Base-by-base conservation (phyloP, 2,888 invertebrate genomes). In the Caenorhabditis angaria region DNA sequence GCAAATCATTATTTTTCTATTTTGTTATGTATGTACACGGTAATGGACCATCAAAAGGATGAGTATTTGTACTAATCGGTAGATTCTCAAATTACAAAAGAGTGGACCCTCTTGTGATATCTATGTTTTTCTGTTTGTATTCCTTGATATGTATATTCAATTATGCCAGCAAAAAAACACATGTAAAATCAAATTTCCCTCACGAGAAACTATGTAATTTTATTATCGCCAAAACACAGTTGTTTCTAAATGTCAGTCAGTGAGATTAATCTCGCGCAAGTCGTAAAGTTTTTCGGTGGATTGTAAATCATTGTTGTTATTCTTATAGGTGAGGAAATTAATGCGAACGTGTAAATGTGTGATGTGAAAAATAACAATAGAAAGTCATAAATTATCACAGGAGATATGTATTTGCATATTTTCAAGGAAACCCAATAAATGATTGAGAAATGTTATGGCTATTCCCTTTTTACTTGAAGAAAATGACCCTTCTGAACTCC, bases 1-100 rank as follows among this genome's bases (percentile, higher is more conserved):
- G 78, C 59, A 86, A 85, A 56, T 10, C 8, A 61, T 20, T 18
- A 27, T 25, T 50, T 25, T 29, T 25, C 41, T 57, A 24, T 10
- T 58, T 29, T 20, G n/a, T n/a, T n/a, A n/a, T n/a, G n/a, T n/a
- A n/a, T n/a, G n/a, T n/a, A n/a, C n/a, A n/a, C n/a, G n/a, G n/a
- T n/a, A n/a, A 65, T 48, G 29, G 54, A 57, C 22, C 56, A 41
- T 18, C 41, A 18, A 18, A 41, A 18, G 10, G 41, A 18, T 41
- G 10, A 18, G 41, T 41, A 41, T 56, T 28, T 24, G 50, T 50
- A 50, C 50, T 50, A 20, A 50, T 20, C 24, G 50, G 50, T 8
- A 50, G 8, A 3, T 22, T 50, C 50, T 50, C 50, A 50, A 18
- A 50, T 50, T 50, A 18, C 50, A 50, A 24, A 24, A 50, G 50